Percentiles rank a stretch among this genome's conserved stretches.
These are phyloP conservation scores for Lutjanus erythropterus DNA, from an alignment of 2,113 vertebrate genomes.

Conservation along the genomic window DNA sequence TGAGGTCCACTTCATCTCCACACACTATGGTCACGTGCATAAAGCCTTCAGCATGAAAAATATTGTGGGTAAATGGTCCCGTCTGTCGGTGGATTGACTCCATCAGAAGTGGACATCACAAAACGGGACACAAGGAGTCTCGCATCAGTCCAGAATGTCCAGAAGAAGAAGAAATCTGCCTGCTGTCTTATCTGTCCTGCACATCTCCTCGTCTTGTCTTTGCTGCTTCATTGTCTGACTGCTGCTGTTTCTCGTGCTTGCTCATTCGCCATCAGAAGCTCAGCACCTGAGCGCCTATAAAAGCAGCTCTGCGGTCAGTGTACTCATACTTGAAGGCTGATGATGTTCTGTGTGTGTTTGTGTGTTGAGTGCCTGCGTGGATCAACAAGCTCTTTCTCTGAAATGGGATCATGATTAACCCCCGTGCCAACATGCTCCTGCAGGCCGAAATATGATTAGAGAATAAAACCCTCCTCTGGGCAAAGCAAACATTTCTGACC, in stretches of 20 bases:
- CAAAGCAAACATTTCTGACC: conserved; percentile 22
- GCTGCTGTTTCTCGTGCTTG: not conserved
- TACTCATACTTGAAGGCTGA: conserved; percentile 48
- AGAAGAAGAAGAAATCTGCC: conserved; percentile 30
- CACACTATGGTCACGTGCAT: too few relatives aligned
- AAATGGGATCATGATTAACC: conserved; percentile 30
- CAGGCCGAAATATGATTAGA: conserved; percentile 17
- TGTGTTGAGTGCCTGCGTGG: conserved; percentile 20
- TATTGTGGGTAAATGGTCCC: not conserved
- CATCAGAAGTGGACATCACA: not conserved
- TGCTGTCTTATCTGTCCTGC: conserved; percentile 1
- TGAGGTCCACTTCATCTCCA: conserved; percentile 9
- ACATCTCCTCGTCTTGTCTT: not conserved
- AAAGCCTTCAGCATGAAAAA: not conserved
- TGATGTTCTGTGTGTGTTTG: conserved; percentile 32
- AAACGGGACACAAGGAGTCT: not conserved
- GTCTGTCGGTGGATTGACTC: conserved; percentile 33
- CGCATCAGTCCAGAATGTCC: not conserved
- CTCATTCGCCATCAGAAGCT: conserved; percentile 8
- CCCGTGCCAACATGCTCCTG: conserved; percentile 45
- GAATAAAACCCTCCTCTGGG: conserved; percentile 1
- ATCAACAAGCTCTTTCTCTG: not conserved
- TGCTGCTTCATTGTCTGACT: conserved; percentile 8
- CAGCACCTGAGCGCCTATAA: not conserved
- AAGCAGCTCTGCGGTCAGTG: conserved; percentile 24